A percentile compares a stretch with the other conserved stretches of the same genome.
These are phyloP conservation scores for Zaprionus ghesquierei DNA, from an alignment of 1,140 invertebrate species.

Conservation along the genomic window DNA sequence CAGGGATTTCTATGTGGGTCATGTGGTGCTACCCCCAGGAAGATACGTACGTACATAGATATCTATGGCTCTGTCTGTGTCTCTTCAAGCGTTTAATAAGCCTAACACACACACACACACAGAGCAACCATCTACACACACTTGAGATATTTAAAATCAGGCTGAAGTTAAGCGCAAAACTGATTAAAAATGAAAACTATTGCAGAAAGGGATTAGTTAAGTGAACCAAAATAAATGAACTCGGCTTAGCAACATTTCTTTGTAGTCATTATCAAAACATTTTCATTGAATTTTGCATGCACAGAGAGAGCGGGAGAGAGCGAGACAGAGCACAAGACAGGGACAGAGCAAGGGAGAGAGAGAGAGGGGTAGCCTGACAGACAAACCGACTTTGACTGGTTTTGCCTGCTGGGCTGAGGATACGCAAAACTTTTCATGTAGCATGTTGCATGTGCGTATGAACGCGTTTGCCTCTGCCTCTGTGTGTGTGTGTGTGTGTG, in stretches of 20 bases:
- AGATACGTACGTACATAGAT: too few species aligned
- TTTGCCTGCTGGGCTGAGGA: slow-evolving; percentile 26
- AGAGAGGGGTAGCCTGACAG: neutral
- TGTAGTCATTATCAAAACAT: slow-evolving; percentile 75
- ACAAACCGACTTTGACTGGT: slow-evolving; percentile 13
- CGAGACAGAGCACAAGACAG: neutral
- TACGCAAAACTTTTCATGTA: slow-evolving; percentile 58
- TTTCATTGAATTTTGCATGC: slow-evolving; percentile 68
- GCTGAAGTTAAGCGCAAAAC: slow-evolving; percentile 59
- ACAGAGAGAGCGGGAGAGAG: neutral
- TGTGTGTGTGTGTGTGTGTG: slow-evolving; percentile 23
- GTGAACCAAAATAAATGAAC: slow-evolving; percentile 80
- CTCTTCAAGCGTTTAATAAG: slow-evolving; percentile 42
- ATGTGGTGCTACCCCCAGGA: slow-evolving; percentile 25
- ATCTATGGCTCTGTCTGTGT: too few species aligned
- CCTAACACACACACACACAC: slow-evolving; percentile 10
- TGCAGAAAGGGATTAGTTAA: slow-evolving; percentile 78
- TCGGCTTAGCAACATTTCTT: slow-evolving; percentile 77
- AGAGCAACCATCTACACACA: slow-evolving; percentile 5
- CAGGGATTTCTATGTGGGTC: slow-evolving; percentile 37
- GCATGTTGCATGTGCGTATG: slow-evolving; percentile 12
- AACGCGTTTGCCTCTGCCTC: too few species aligned
- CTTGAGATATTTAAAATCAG: slow-evolving; percentile 5
- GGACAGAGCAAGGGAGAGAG: slow-evolving; percentile 1
- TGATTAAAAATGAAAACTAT: slow-evolving; percentile 79